Conservation (phyloP, 2,797 vertebrate genomes). For the Brachymystax lenok region DNA sequence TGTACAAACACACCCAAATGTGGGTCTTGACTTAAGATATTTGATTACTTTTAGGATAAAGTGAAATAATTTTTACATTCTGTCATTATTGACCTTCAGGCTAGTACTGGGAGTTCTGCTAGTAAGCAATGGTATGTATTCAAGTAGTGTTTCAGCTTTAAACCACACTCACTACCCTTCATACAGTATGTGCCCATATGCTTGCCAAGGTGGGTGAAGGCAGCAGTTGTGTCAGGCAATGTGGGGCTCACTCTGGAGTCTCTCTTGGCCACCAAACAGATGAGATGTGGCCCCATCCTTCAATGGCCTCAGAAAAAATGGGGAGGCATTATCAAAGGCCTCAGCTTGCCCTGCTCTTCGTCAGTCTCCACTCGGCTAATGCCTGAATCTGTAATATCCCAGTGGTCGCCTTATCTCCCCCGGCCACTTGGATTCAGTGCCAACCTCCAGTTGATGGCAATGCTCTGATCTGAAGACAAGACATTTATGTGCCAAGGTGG, state of each 20-base stretch:
- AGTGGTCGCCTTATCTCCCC: constrained; percentile 74
- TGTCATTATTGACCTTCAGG: not conserved
- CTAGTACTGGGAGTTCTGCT: too few relatives aligned
- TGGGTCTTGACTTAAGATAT: not conserved
- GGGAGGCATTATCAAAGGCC: constrained; percentile 72
- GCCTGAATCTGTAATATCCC: constrained; percentile 74
- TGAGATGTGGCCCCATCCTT: constrained; percentile 49
- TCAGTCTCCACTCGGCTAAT: constrained; percentile 67
- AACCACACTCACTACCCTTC: not conserved
- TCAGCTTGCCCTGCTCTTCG: constrained; percentile 64
- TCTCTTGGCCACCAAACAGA: constrained; percentile 53
- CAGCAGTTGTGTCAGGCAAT: constrained; percentile 32
- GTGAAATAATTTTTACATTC: not conserved
- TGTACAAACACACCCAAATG: not conserved
- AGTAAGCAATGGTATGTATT: not conserved
- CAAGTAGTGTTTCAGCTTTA: not conserved
- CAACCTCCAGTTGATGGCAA: constrained; percentile 70
- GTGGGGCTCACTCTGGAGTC: constrained; percentile 16
- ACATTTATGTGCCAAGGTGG: constrained; percentile 70
- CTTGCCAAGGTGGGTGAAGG: constrained; percentile 10
- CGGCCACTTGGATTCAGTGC: constrained; percentile 72
- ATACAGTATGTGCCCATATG: constrained; percentile 11
- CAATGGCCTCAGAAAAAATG: constrained; percentile 56
- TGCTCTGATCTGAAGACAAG: constrained; percentile 80
- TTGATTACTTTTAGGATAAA: too few relatives aligned